Conservation (phyloP, 2,888 invertebrate genomes). For the Stenodema calcarata region DNA sequence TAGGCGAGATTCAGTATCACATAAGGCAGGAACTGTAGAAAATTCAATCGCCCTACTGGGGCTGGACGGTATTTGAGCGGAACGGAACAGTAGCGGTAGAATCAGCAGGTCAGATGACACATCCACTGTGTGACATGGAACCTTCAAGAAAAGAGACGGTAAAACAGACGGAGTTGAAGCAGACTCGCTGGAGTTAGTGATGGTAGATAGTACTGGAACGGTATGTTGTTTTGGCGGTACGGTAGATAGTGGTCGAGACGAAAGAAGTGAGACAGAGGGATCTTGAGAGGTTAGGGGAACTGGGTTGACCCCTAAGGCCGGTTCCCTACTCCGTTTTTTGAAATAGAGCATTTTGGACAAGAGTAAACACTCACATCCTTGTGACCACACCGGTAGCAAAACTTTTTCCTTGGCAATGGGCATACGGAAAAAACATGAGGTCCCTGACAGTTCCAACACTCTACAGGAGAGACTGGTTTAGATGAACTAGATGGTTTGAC, state of each 20-base stretch:
- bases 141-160: background rate
- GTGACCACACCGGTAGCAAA: conserved; percentile 5
- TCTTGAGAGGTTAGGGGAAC: background rate
- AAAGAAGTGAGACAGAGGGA: background rate
- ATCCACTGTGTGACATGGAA: background rate
- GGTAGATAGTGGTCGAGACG: background rate
- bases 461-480: background rate
- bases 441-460: conserved; percentile 19
- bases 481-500: too few species aligned
- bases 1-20: background rate
- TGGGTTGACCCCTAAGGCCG: background rate
- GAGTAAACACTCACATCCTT: background rate
- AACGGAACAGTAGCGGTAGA: background rate
- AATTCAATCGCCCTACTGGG: background rate
- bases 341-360: background rate
- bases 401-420: background rate
- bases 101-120: background rate
- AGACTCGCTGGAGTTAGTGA: too few species aligned
- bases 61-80: background rate
- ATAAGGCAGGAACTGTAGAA: background rate
- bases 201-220: background rate
- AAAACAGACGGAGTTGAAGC: too few species aligned
- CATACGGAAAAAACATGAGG: conserved; percentile 21
- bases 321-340: background rate
- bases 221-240: background rate